phyloP scores from a whole-genome alignment of 2,888 invertebrate species.

The Cotesia congregata region DNA sequence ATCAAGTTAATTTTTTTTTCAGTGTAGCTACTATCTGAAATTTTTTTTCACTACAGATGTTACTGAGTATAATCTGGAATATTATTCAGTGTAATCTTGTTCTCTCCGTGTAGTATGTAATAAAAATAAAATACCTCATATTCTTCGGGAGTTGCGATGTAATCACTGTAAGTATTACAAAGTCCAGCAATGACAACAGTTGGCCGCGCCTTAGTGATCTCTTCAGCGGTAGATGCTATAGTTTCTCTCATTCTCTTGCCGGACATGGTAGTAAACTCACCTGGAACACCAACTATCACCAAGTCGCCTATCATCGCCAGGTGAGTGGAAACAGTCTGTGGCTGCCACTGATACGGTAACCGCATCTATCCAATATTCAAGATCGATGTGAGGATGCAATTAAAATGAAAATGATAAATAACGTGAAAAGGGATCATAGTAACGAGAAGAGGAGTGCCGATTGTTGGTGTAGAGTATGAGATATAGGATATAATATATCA shows the following conservation, averaged over 20 bases:
- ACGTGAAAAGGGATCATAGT: not conserved
- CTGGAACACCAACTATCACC: conserved; percentile 85
- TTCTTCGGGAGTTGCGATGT: conserved; percentile 92
- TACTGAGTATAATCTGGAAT: no score
- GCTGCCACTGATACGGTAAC: conserved; percentile 92
- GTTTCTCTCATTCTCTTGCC: conserved; percentile 79
- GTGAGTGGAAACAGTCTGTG: conserved; percentile 86
- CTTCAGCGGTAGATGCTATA: conserved; percentile 71
- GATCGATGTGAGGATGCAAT: not conserved
- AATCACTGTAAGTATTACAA: conserved; percentile 91
- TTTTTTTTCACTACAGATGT: no score
- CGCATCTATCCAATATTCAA: conserved; percentile 75
- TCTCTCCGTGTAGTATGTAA: no score
- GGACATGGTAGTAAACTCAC: conserved; percentile 96
- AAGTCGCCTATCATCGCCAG: conserved; percentile 84
- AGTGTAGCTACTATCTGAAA: no score
- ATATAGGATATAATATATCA: not conserved
- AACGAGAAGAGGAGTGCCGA: not conserved
- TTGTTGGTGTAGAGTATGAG: not conserved
- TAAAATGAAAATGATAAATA: conserved; percentile 13
- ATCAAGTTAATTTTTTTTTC: no score
- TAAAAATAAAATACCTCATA: conserved; percentile 81
- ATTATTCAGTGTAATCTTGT: no score
- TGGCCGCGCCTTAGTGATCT: conserved; percentile 57
- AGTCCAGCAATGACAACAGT: conserved; percentile 87